Base-by-base conservation (phyloP, 2,888 invertebrate species). In the Nephrocerus scutellatus region DNA sequence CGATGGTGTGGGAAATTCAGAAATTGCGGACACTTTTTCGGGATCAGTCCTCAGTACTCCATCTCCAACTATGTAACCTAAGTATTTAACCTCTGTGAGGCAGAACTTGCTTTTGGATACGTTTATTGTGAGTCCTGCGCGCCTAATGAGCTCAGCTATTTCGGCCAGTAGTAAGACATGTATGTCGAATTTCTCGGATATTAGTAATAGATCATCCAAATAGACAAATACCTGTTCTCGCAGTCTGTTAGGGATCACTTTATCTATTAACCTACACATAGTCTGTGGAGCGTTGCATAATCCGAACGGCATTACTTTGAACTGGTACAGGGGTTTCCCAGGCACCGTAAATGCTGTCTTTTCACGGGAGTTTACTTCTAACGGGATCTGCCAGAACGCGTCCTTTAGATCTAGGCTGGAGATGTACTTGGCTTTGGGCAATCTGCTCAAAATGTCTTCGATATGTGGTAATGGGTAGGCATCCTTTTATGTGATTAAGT, bases 401-500 rank as follows among this genome's bases (percentile, higher is more conserved):
- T 48, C 40, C 12, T 45, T 50, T 5, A 45, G 24, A 22, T 45
- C 46, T 2, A 49, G n/a, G 8, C 44, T 43, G 1, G 39, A 41
- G 1, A 49, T 44, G 18, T 33, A 42, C 3, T 36, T 26, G 6
- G 45, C 44, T 12, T 41, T 38, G 0, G 40, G 42, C 6, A 46
- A 23, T 1, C 47, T 23, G 12, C 37, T 33, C 9, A 48, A 31
- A n/a, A 51, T 47, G 2, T 42, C 41, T 5, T 49, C 47, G 3
- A 48, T 42, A 10, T 31, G 39, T 7, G 46, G 36, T 21, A 49
- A 14, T 3, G 47, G 45, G 30, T 48, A 48, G n/a, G 45, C 48
- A 36, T 52, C 48, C 22, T 45, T 44, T 21, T 34, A 34, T 1
- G 56, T 56, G 0, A 56, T 53, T 0, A 16, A 13, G 23, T 61